phyloP scores from a whole-genome alignment of 1,140 invertebrate genomes.

The Calliopsis andreniformis region DNA sequence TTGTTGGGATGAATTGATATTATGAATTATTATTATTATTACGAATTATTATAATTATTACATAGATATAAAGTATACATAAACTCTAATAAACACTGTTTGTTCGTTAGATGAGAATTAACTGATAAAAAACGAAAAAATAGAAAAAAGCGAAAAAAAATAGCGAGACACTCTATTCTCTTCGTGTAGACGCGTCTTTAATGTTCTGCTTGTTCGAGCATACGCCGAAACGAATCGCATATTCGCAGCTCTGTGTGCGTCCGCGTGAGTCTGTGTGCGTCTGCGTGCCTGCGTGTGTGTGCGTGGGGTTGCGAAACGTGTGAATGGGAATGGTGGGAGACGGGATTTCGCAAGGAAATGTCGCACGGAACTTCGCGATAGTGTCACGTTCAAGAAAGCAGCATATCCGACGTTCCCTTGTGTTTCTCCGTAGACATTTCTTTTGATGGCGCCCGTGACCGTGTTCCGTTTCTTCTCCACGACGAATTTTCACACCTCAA shows the following conservation, averaged over 20 bases:
- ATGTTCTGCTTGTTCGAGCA: conserved; percentile 69
- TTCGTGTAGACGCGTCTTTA: conserved; percentile 72
- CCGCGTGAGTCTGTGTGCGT: too few relatives aligned
- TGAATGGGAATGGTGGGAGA: conserved; percentile 42
- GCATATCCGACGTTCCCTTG: conserved; percentile 23
- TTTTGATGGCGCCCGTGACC: not conserved
- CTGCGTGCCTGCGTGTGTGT: conserved; percentile 26
- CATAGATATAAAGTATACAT: conserved; percentile 66
- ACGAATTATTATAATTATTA: conserved; percentile 66
- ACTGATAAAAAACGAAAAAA: conserved; percentile 38
- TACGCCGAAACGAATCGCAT: conserved; percentile 33
- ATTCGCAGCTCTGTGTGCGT: conserved; percentile 41
- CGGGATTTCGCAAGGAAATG: conserved; percentile 23
- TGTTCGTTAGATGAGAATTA: conserved; percentile 69
- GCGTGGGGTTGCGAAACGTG: conserved; percentile 30
- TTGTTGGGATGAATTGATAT: conserved; percentile 73
- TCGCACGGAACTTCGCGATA: conserved; percentile 17
- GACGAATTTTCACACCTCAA: not conserved
- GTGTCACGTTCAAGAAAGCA: conserved; percentile 24
- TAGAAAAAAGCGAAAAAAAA: conserved; percentile 45
- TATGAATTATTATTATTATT: conserved; percentile 64
- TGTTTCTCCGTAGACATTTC: conserved; percentile 11
- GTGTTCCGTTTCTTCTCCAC: conserved; percentile 1
- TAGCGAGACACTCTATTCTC: conserved; percentile 70
- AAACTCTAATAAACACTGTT: conserved; percentile 74